These are phyloP conservation scores for Agrochola circellaris DNA, from an alignment of 2,888 invertebrate species.

Conservation along the genomic window DNA sequence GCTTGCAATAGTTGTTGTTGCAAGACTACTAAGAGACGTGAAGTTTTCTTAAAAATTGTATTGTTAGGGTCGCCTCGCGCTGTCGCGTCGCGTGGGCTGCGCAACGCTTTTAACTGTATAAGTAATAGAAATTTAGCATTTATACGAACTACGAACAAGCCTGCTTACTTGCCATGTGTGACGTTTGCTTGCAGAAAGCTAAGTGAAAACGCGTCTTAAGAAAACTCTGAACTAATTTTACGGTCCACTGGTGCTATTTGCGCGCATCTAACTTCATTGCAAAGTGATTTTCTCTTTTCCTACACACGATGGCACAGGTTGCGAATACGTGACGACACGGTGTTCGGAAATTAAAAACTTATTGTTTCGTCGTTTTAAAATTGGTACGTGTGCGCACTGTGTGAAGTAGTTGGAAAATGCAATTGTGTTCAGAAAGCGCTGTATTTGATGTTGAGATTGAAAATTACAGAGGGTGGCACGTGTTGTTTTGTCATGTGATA, in stretches of 20 bases:
- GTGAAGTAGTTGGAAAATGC: constrained; percentile 49
- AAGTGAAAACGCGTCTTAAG: constrained; percentile 28
- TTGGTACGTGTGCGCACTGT: constrained; percentile 58
- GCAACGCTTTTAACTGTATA: too few relatives aligned
- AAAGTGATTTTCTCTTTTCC: constrained; percentile 87
- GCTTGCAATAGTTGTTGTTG: too few relatives aligned
- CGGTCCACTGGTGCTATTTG: constrained; percentile 87
- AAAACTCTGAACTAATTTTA: constrained; percentile 88
- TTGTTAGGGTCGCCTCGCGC: too few relatives aligned
- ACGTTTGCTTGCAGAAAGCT: background rate
- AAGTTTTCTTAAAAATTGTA: too few relatives aligned
- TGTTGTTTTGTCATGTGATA: constrained; percentile 1
- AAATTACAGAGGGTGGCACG: constrained; percentile 16
- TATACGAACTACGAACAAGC: background rate
- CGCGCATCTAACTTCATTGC: constrained; percentile 87
- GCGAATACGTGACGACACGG: constrained; percentile 74
- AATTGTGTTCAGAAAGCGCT: constrained; percentile 41
- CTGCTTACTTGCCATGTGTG: background rate
- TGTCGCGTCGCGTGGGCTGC: too few relatives aligned
- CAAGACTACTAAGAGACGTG: too few relatives aligned
- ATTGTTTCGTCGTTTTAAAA: constrained; percentile 64
- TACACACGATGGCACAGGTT: constrained; percentile 73
- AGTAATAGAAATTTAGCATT: background rate
- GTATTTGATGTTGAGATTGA: constrained; percentile 49
- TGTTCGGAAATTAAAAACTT: constrained; percentile 68